Conservation (phyloP, 2,113 vertebrate genomes). For the Andinoacara biseriatus region DNA sequence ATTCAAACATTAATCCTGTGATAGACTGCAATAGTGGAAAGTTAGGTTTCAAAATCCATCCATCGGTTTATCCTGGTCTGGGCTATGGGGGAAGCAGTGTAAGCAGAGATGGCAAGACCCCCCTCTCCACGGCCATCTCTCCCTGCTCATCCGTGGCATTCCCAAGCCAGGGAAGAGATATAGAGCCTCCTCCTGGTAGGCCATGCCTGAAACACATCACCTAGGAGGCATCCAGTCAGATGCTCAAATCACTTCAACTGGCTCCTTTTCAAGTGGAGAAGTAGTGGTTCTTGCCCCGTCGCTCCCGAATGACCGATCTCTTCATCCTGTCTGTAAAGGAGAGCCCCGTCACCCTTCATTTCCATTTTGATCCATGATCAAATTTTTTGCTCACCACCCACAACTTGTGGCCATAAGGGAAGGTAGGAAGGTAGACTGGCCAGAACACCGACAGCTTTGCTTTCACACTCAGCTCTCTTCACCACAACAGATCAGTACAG, state of each 20-base stretch:
- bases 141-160: not conserved
- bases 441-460: not conserved
- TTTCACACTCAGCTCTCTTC: not conserved
- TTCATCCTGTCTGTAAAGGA: not conserved
- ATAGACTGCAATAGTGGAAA: too few species aligned
- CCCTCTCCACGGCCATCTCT: not conserved
- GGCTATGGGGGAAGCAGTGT: not conserved
- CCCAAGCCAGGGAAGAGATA: not conserved
- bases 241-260: not conserved
- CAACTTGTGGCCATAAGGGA: not conserved
- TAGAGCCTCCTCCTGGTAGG: not conserved
- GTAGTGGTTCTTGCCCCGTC: not conserved
- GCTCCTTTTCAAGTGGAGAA: rapidly evolving
- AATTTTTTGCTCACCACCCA: rapidly evolving
- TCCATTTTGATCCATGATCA: not conserved
- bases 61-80: not conserved
- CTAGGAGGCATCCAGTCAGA: not conserved
- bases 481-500: not conserved
- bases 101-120: not conserved
- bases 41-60: too few species aligned
- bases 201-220: not conserved
- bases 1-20: too few species aligned
- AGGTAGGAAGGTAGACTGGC: not conserved
- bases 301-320: not conserved
- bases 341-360: not conserved